These are phyloP conservation scores for Pogonophryne albipinna DNA, from an alignment of 2,797 vertebrate genomes.

Conservation along the genomic window DNA sequence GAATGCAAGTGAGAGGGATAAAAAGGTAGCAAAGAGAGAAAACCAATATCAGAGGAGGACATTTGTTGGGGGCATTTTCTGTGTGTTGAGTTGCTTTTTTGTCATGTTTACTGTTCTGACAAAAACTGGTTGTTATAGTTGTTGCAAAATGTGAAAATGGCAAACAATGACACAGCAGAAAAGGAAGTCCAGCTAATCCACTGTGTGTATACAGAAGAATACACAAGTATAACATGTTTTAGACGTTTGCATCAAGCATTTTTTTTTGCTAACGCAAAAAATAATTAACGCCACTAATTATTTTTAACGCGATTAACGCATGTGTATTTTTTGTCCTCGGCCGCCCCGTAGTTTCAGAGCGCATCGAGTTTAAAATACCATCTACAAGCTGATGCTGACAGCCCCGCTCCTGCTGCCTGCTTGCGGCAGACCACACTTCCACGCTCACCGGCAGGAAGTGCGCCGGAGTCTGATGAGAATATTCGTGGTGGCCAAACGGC, in stretches of 20 bases:
- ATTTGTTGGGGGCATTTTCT: not conserved
- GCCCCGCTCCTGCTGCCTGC: no score
- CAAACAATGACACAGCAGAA: slow-evolving; percentile 10
- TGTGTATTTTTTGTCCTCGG: no score
- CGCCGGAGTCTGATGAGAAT: no score
- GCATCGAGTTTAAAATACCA: no score
- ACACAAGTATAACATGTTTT: not conserved
- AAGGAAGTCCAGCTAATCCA: not conserved
- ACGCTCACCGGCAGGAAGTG: no score
- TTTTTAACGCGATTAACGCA: no score
- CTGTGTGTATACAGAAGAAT: not conserved
- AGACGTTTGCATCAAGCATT: not conserved
- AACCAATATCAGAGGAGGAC: not conserved
- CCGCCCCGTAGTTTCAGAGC: no score
- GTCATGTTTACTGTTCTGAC: not conserved
- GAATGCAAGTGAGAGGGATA: not conserved
- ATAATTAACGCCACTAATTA: no score
- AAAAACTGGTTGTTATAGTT: not conserved
- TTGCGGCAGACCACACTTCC: no score
- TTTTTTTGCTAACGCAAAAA: no score
- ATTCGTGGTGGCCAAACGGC: no score
- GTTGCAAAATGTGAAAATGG: slow-evolving; percentile 3
- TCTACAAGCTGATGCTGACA: no score
- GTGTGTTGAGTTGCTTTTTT: not conserved
- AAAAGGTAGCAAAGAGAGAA: slow-evolving; percentile 3